Percentiles rank a stretch among this genome's conserved stretches.
phyloP scores from a whole-genome alignment of 2,888 invertebrate species.

The Tiphia femorata region DNA sequence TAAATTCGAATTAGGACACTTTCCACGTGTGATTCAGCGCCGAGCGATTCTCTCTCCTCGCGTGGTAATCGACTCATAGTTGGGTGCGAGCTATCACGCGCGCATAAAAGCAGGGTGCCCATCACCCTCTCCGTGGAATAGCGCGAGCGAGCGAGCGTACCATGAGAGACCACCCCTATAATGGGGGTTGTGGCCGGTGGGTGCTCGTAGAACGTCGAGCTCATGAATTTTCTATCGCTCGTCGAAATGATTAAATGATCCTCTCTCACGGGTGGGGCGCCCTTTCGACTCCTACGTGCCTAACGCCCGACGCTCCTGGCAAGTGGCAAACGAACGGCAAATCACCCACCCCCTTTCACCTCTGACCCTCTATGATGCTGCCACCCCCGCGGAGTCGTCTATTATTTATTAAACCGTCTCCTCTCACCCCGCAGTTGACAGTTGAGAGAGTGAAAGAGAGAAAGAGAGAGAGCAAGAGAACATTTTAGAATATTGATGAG shows the following conservation, averaged over 20 bases:
- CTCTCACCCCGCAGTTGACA: neutral
- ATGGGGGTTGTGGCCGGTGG: slow-evolving; percentile 40
- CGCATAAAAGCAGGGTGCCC: slow-evolving; percentile 34
- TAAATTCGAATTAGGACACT: slow-evolving; percentile 65
- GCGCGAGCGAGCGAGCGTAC: too few species aligned
- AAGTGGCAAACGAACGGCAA: slow-evolving; percentile 31
- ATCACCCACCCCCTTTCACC: slow-evolving; percentile 5
- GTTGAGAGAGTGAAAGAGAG: neutral
- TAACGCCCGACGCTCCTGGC: slow-evolving; percentile 35
- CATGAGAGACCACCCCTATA: slow-evolving; percentile 33
- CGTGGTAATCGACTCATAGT: slow-evolving; percentile 44
- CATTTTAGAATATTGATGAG: slow-evolving; percentile 2
- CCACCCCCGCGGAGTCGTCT: slow-evolving; percentile 40
- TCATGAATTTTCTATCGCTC: slow-evolving; percentile 63
- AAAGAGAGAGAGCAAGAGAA: neutral
- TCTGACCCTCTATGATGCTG: too few species aligned
- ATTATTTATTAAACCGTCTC: slow-evolving; percentile 60
- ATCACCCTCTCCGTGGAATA: slow-evolving; percentile 24
- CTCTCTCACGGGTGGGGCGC: slow-evolving; percentile 34
- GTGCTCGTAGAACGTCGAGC: slow-evolving; percentile 36
- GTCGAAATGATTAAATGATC: slow-evolving; percentile 59
- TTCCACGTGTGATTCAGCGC: slow-evolving; percentile 52
- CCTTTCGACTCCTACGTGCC: slow-evolving; percentile 51
- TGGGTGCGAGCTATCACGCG: too few species aligned
- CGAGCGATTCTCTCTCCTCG: slow-evolving; percentile 43